Evolutionary conservation across 2,888 invertebrate species (phyloP), one percentile per base, ranked within the genome.

Genomic region (Chloroclystis v-ata): DNA sequence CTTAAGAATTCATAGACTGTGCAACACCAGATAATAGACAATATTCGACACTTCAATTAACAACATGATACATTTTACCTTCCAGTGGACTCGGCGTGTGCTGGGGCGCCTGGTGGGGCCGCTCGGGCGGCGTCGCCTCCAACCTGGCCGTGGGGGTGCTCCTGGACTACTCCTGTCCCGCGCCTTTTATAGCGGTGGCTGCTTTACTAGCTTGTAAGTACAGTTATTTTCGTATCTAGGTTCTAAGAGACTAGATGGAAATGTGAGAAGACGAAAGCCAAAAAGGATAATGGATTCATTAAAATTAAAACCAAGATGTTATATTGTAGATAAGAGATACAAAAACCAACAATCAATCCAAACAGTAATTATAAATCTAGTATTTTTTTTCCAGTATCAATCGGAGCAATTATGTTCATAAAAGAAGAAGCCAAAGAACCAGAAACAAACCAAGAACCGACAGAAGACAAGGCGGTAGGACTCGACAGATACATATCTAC

Each of bases 71-170:
- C 4, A 5, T 1, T 30, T n/a, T 20, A 0, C 8, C 4, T 37
- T 32, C n/a, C 66, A 91, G 91, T 60, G 92, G 90, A 0, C 82
- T 92, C 29, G 92, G 92, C 0, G 88, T 92, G 0, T 92, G 91
- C 56, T 85, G 91, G 74, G 89, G 90, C 11, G 90, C 92, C 30
- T 90, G 90, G 75, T 89, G 90, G 66, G 93, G 93, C 1, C 82
- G 92, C 46, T 74, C 91, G 0, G 92, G 92, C 0, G 92, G 92
- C 0, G 90, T 92, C 48, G 81, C 87, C 0, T 91, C 92, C 45
- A 93, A 92, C 73, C 58, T 92, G 5, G 87, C 91, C 0, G 91
- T 93, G 26, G 92, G 92, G 2, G 88, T 85, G 14, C 78, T 92
- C 1, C 80, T 93, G 40, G 92, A 92, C 67, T 84, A 82, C 44